Base-by-base conservation (phyloP, 2,113 vertebrate species). In the Anser cygnoides region DNA sequence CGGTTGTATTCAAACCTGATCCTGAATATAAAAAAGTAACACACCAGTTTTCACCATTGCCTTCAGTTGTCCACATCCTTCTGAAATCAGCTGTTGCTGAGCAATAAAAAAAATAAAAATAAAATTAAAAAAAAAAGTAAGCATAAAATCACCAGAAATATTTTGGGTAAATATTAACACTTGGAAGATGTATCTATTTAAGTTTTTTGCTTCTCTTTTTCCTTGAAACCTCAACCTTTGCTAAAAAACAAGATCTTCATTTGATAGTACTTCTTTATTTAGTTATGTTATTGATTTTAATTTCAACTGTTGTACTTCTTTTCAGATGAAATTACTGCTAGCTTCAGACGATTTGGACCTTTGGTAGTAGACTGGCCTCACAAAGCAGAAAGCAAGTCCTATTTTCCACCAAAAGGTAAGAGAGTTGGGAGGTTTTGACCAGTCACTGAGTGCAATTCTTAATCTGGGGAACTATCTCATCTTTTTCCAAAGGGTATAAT, bases 381-480 rank as follows among this genome's bases (percentile, higher is more conserved):
- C 97, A 99, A 99, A 98, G 99, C 99, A 57, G 99, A 99, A 98
- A 99, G 99, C 98, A 99, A 99, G 88, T 99, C 99, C 73, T 99
- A 99, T 97, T 99, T 99, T 94, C 99, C 99, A 90, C 99, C 99
- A 68, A 99, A 99, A 99, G 99, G 99, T 99, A 98, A 93, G 94
- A 85, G 13, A 46, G 3, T 63, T 63, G 31, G 26, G 92, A 76
- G 22, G 8, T 43, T 82, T 78, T 89, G 29, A 72, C 28, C 20
- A 78, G 11, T 79, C 35, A 23, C 13, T 78, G n/a, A 71, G 6
- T 54, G 13, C 10, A 79, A 6, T 29, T 83, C 49, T 81, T 65
- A 23, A 15, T 82, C 41, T 54, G 15, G 29, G 44, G 82, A 63
- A 26, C 6, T 3, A 3, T 55, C 33, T 77, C 22, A 17, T 84